Base-by-base conservation (phyloP, 2,113 vertebrate genomes). In the Rhombomys opimus region DNA sequence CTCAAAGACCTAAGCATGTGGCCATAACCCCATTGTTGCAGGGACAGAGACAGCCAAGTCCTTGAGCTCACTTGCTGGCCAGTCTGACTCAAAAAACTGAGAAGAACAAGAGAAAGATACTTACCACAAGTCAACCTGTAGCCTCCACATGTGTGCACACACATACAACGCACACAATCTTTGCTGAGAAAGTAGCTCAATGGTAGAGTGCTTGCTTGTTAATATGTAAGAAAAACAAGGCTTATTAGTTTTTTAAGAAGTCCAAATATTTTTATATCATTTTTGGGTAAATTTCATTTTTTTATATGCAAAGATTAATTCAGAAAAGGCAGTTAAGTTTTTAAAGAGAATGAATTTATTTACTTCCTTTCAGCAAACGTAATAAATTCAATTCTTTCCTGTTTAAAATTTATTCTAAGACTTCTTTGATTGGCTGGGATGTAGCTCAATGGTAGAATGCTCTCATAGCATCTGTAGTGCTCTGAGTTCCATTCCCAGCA, bases 311-410 rank as follows among this genome's bases (percentile, higher is more conserved):
- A 92, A 67, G 80, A 14, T 2, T 84, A 70, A 91, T 90, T 93
- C 59, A 85, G 95, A 95, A 91, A 67, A 94, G 22, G 54, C 35
- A n/a, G 38, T 46, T 94, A 82, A 93, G 25, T 72, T 76, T 90
- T 89, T 52, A 70, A 85, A 89, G 68, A 96, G 70, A 35, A 81
- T 75, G 75, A 93, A 73, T 46, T 87, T 88, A 41, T 46, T 87
- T 88, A 41, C 80, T 95, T 80, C 65, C 52, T 92, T 95, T 97
- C 78, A 95, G 15, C 59, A 97, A 92, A 76, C 50, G 12, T 91
- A 82, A 89, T 91, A 41, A 75, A 87, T 30, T 94, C 7, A 35
- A 46, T 80, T 94, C 91, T 90, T 17, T 46, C 18, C 27, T 67
- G 27, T 30, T 57, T 90, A 87, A 75, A 27, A 59, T 84, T 92